Base-by-base conservation (phyloP, 64 coral and sea anemone species). In the Actinia equina region DNA sequence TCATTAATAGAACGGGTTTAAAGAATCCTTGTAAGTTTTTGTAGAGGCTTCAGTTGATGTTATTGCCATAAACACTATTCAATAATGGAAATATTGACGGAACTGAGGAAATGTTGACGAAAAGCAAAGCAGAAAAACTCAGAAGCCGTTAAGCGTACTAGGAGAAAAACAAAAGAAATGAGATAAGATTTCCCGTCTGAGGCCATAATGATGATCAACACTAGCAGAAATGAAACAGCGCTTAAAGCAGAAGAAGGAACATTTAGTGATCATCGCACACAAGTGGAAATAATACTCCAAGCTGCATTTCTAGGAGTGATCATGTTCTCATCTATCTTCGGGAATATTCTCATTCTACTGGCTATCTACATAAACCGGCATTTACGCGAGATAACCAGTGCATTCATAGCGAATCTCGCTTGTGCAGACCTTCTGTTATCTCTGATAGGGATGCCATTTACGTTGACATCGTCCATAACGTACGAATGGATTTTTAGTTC, bases 371-470 rank as follows among this genome's bases (percentile, higher is more conserved):
- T 89, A 70, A 88, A 85, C 54, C 85, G 64, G 12, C 89, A 76
- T n/a, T 46, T 98, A 25, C 84, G 93, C 7, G 88, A 88, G 17
- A 90, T 92, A 14, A 94, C 93, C 27, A 92, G 84, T 11, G 81
- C 90, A 17, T 94, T 98, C 51, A 98, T 98, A 54, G 89, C 87
- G 3, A 98, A 94, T 86, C 77, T 98, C 17, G 90, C 89, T 22
- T 77, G 94, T 12, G 93, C 93, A 13, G 96, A 98, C 59, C 88
- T 98, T 9, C 84, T 92, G 0, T 79, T 98, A 37, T 85, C 93
- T 7, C 3, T 94, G 12, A 87, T 98, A 17, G 93, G 94, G 18
- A 97, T 98, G 90, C 96, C 96, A 16, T 94, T 94, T n/a, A 92
- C 96, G 3, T 64, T 97, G 56, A 61, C 81, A 4, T 92, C 93